Percentiles rank a stretch among this genome's conserved stretches.
Conservation (phyloP, 2,113 vertebrate species). For the Lepisosteus osseus region DNA sequence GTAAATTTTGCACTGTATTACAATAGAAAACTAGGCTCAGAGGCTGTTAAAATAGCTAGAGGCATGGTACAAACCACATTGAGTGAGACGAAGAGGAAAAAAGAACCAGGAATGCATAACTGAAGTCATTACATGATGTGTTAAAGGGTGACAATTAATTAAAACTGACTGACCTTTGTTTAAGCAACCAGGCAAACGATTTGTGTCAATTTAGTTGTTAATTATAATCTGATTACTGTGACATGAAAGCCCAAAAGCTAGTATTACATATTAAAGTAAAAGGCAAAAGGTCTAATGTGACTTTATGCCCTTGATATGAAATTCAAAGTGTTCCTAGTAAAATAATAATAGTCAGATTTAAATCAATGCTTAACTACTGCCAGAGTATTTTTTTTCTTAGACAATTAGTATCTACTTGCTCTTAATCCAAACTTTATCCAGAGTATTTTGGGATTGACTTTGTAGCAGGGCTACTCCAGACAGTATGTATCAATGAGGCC, state of each 20-base stretch:
- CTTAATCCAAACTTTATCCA: too few relatives aligned
- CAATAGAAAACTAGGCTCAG: neutral
- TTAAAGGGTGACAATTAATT: constrained; percentile 16
- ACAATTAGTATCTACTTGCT: too few relatives aligned
- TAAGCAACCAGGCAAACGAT: constrained; percentile 9
- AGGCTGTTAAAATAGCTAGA: neutral
- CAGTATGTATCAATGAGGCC: too few relatives aligned
- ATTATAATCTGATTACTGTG: constrained; percentile 8
- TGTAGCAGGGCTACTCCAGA: too few relatives aligned
- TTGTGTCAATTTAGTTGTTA: constrained; percentile 9
- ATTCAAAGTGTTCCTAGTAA: neutral
- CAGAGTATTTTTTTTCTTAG: too few relatives aligned
- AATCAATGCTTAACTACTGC: too few relatives aligned
- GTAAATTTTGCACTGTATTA: neutral
- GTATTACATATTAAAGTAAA: neutral
- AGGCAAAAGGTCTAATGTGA: neutral
- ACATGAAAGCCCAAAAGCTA: neutral
- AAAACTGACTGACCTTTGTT: constrained; percentile 11
- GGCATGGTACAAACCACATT: neutral
- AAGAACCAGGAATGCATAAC: neutral
- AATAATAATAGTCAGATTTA: neutral
- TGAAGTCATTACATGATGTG: neutral
- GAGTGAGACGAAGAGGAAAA: neutral
- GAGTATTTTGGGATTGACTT: too few relatives aligned
- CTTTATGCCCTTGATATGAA: neutral